Evolutionary conservation across 2,113 vertebrate species (phyloP), one percentile per base, ranked within the genome.

Genomic region (Thunnus maccoyii): DNA sequence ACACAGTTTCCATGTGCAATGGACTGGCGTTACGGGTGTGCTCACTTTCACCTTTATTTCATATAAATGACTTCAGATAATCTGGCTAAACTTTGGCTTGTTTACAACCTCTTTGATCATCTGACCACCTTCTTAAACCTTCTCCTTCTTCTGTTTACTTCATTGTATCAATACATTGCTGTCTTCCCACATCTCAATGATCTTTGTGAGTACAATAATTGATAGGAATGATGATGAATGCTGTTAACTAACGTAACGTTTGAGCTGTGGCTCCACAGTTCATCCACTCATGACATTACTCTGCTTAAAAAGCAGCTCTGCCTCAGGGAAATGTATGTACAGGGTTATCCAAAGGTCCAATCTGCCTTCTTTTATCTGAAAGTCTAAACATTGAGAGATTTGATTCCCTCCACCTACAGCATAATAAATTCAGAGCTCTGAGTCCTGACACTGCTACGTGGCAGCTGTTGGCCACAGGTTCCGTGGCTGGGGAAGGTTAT

Each of bases 401-500:
- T 72, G 62, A 60, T 48, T 60, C 51, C 69, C 25, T 51, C 62
- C 69, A 56, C 68, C 71, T 46, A 30, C 57, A 13, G 36, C 57
- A 16, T 44, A 54, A 77, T 48, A 79, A 75, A 61, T 27, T 17
- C 57, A 64, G 64, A 47, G 76, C 54, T 65, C 60, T 2, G 62
- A 76, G 60, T 65, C 78, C 69, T 87, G 78, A 86, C 79, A 82
- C 58, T 41, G 27, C 57, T 51, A 65, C 17, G 17, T 68, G 81
- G 79, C 82, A 88, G 90, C 76, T 86, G 85, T 79, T 80, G 78
- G 71, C 61, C 82, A 61, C 82, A 71, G 84, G 75, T 82, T 90
- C 74, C 36, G 41, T 41, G 65, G 66, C 74, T 75, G 61, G 18
- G 46, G 85, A 90, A 88, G 87, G 85, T 89, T 87, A 91, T 91